A percentile compares a stretch with the other conserved stretches of the same genome.
phyloP scores from a whole-genome alignment of 1,140 invertebrate species.

The Colletes latitarsis region DNA sequence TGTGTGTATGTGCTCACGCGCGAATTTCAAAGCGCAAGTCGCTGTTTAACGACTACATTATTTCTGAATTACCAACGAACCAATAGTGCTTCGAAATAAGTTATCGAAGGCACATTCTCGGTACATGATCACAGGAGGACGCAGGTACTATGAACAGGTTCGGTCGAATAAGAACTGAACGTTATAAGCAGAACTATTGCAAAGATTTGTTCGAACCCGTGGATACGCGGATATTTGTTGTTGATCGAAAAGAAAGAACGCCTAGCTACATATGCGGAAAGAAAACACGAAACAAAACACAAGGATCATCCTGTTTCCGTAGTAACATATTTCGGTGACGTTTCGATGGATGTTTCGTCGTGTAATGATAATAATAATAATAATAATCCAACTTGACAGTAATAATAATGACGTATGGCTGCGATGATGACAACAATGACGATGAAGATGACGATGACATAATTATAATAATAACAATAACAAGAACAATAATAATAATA shows the following conservation, averaged over 20 bases:
- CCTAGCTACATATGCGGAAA: not conserved
- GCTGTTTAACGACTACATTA: not conserved
- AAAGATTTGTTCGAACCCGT: not conserved
- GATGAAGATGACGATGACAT: constrained; percentile 10
- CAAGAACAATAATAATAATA: constrained; percentile 19
- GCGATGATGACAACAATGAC: not conserved
- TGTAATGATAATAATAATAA: not conserved
- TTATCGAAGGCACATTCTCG: constrained; percentile 35
- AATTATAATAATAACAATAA: constrained; percentile 25
- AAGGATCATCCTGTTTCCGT: not conserved
- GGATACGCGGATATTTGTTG: too few relatives aligned
- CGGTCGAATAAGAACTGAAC: not conserved
- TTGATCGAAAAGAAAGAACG: not conserved
- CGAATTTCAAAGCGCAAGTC: not conserved
- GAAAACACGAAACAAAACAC: not conserved
- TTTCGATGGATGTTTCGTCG: not conserved
- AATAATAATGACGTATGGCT: not conserved
- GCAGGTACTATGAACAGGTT: constrained; percentile 17
- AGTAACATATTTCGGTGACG: constrained; percentile 4
- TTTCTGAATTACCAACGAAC: not conserved
- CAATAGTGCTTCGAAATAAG: not conserved
- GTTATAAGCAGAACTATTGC: not conserved
- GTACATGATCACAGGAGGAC: constrained; percentile 39
- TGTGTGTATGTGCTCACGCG: too few relatives aligned
- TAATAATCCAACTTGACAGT: not conserved